Base-by-base conservation (phyloP, 1,140 invertebrate genomes). In the Philopotamus ludificatus region DNA sequence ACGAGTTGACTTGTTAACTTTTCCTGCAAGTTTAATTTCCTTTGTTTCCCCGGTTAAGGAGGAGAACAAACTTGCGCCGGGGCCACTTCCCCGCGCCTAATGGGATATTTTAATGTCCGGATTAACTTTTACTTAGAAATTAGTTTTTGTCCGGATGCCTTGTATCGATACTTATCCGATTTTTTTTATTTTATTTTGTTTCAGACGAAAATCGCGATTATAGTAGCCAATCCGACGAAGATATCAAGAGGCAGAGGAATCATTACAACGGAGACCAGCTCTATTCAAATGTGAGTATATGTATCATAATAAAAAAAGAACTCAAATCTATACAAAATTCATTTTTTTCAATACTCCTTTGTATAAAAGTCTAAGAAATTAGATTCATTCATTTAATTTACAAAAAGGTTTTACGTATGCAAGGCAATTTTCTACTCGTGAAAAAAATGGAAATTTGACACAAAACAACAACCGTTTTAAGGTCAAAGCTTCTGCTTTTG, bases 201-300 rank as follows among this genome's bases (percentile, higher is more conserved):
- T 23, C 82, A 91, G 91, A 93, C 79, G 91, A 93, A 72, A 92
- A 91, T 77, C 84, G 90, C 72, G 91, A 93, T 74, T 83, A 92
- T 73, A 92, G 89, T 74, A 90, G 89, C 69, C 87, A 91, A 77
- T 83, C 87, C 1, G 92, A 94, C 62, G 91, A 94, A 62, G 91
- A 94, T 70, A 81, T 90, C 8, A 94, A 94, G 75, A 86, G 91
- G 76, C 91, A 93, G 73, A 83, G 92, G 74, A 86, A 85, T 72
- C 90, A 91, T 64, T 95, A 94, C 75, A 93, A 91, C 72, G 90
- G 91, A n/a, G 92, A 95, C 77, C 91, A 92, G 73, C 83, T 93
- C 59, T 94, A 93, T 75, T 87, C 90, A 7, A 93, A 92, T 75
- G 91, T 93, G 83, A 89, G 90, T 88, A 63, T 9, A 2, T 21